These are phyloP conservation scores for Cryptotermes secundus DNA, from an alignment of 1,140 invertebrate genomes.

Conservation along the genomic window DNA sequence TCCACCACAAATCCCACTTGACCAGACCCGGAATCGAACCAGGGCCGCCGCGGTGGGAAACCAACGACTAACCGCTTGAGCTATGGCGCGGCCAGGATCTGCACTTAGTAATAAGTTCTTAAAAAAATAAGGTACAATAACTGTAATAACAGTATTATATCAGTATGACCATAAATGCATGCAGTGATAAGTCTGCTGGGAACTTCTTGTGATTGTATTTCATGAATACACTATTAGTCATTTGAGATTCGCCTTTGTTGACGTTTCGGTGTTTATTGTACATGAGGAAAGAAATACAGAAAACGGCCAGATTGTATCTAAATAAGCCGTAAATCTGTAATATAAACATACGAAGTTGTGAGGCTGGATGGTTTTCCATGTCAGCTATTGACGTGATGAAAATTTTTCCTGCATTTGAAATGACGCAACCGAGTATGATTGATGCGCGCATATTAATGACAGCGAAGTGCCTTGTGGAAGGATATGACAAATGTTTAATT, in stretches of 20 bases:
- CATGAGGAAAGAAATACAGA: background rate
- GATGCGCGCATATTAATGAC: background rate
- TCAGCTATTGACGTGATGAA: constrained; percentile 1
- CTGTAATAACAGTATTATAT: no score
- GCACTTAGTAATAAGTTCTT: no score
- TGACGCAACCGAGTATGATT: background rate
- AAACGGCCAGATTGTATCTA: background rate
- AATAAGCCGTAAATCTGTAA: constrained; percentile 18
- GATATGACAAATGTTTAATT: constrained; percentile 8
- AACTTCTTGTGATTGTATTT: no score
- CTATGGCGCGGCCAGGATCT: no score
- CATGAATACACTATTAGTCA: background rate
- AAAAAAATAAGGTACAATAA: no score
- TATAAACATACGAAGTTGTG: constrained; percentile 8
- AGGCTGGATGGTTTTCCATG: background rate
- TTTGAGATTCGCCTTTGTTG: background rate
- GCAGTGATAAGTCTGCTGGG: no score
- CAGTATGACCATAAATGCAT: no score
- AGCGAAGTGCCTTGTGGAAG: background rate
- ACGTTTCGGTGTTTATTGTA: background rate
- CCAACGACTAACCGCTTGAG: no score
- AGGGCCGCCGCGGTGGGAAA: no score
- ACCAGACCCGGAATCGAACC: no score
- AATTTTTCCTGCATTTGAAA: background rate
- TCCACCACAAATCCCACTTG: no score